Base-by-base conservation (phyloP, 2,888 invertebrate species). In the Xestia sexstrigata region DNA sequence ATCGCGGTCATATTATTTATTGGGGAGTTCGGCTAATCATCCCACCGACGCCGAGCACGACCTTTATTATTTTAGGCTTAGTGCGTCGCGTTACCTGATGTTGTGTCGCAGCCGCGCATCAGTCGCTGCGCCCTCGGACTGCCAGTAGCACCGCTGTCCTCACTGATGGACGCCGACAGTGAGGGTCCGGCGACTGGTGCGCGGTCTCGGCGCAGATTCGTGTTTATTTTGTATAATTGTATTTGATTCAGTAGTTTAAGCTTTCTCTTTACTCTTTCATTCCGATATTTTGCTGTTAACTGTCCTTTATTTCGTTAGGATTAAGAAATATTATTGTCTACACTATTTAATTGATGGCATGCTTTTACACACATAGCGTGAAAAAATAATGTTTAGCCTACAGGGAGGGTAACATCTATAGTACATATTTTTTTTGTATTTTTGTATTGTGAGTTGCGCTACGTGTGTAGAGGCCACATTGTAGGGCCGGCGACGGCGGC, bases 41-140 rank as follows among this genome's bases (percentile, higher is more conserved):
- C 96, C 96, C 96, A 96, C 96, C 96, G 96, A 95, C 93, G 95
- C 93, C 93, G 93, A 93, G 94, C 95, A 94, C 94, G 91, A 93
- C 88, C 90, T 90, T 92, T 93, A 90, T 91, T 91, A 92, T 91
- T 92, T 92, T 95, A 94, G 92, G 93, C 92, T 93, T 91, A 92
- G 89, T 92, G 92, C 95, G 93, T 95, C 94, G 94, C 94, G 96
- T 96, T 95, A 96, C 95, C 96, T 95, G 94, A 95, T 93, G 85
- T 84, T 83, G 88, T 90, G 92, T 89, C 89, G 91, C 87, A 87
- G 89, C 87, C 87, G 88, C 91, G 90, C 87, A 88, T 87, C 88
- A 92, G 91, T 92, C 89, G 90, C 1, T 13, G 73, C n/a, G 8
- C 35, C 45, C 47, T 7, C 49, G 5, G 4, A 0, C 60, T 52